Percentiles rank a stretch among this genome's conserved stretches.
phyloP scores from a whole-genome alignment of 2,113 vertebrate species.

The Silurus meridionalis region DNA sequence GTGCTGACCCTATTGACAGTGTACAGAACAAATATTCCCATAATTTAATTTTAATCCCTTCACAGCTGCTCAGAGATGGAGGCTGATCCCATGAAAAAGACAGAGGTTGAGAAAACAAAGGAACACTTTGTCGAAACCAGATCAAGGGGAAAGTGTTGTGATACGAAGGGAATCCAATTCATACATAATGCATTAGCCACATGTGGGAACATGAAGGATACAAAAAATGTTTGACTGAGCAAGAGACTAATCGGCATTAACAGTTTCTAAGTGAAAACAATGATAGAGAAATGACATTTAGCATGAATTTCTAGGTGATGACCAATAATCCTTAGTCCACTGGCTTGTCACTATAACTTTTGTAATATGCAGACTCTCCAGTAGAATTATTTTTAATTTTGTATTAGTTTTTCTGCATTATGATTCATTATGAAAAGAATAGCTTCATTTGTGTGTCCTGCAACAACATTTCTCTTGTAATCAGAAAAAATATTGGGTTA shows the following conservation, averaged over 20 bases:
- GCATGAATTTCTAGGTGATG: neutral
- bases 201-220: slow-evolving; percentile 11
- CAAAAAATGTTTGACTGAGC: slow-evolving; percentile 1
- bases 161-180: slow-evolving; percentile 25
- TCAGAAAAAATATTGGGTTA: slow-evolving; percentile 41
- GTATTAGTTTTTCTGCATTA: slow-evolving; percentile 23
- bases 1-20: slow-evolving; percentile 46
- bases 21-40: slow-evolving; percentile 58
- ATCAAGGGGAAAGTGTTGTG: slow-evolving; percentile 30
- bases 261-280: neutral
- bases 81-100: slow-evolving; percentile 57
- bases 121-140: slow-evolving; percentile 57
- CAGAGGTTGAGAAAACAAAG: slow-evolving; percentile 60
- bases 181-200: slow-evolving; percentile 21
- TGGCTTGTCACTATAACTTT: neutral
- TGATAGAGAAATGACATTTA: neutral
- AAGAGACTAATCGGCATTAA: neutral
- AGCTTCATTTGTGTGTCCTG: slow-evolving; percentile 39
- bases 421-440: slow-evolving; percentile 23
- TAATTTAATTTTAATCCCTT: slow-evolving; percentile 62
- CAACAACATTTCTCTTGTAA: slow-evolving; percentile 37
- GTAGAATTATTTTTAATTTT: slow-evolving; percentile 26
- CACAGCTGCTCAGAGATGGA: slow-evolving; percentile 57
- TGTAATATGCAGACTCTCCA: neutral
- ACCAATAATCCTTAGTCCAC: neutral